phyloP scores from a whole-genome alignment of 92 coral and sea anemone genomes.

The Porites evermanni region DNA sequence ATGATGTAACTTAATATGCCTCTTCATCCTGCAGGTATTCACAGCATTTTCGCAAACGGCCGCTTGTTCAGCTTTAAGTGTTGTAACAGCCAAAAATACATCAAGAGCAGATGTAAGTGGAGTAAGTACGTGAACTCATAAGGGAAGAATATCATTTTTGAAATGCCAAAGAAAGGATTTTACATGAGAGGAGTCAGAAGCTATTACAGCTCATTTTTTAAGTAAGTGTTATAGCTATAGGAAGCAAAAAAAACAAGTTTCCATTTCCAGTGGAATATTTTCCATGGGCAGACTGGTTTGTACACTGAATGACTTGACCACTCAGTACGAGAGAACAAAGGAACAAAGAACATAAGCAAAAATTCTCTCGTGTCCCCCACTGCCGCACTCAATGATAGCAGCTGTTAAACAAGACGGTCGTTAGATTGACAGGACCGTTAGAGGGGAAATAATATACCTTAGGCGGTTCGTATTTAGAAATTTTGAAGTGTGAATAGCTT shows the following conservation, averaged over 20 bases:
- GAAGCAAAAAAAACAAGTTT: neutral
- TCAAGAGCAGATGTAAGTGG: conserved; percentile 9
- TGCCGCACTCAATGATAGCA: no score
- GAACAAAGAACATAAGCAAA: no score
- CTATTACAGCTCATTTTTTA: neutral
- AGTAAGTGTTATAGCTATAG: neutral
- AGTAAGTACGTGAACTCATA: neutral
- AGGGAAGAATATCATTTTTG: neutral
- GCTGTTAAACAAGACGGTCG: no score
- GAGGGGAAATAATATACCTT: no score
- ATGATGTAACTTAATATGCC: neutral
- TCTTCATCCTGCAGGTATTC: neutral
- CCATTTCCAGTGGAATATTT: no score
- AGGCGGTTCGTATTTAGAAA: no score
- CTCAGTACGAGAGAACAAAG: neutral
- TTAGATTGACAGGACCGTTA: no score
- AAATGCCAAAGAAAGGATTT: neutral
- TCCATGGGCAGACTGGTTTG: no score
- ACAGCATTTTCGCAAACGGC: neutral
- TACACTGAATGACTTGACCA: neutral
- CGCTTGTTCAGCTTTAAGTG: conserved; percentile 17
- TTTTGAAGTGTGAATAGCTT: no score
- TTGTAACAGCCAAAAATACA: conserved; percentile 1
- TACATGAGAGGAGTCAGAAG: conserved; percentile 18
- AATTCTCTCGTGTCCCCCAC: no score